Evolutionary conservation across 1,140 invertebrate genomes (phyloP).

Genomic region (Euwallacea fornicatus): DNA sequence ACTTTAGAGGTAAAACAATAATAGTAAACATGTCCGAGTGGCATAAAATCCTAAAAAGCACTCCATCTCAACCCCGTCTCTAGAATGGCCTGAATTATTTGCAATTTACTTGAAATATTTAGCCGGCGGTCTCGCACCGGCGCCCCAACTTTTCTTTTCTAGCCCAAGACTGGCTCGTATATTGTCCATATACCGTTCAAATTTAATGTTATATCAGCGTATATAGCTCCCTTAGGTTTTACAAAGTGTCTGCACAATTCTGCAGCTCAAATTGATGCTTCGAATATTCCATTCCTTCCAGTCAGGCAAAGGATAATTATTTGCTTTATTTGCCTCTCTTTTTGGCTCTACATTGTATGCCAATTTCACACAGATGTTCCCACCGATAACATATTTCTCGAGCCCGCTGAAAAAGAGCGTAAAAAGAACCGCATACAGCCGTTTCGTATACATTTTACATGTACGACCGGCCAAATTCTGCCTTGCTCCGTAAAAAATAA

Average conservation of each 20-base stretch:
- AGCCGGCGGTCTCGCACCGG: constrained; percentile 10
- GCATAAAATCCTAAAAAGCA: constrained; percentile 11
- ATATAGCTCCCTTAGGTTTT: constrained; percentile 8
- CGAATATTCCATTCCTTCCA: too few species aligned
- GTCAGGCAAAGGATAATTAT: too few species aligned
- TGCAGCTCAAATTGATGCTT: too few species aligned
- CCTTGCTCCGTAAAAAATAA: background rate
- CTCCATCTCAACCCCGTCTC: constrained; percentile 3
- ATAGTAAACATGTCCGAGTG: constrained; percentile 7
- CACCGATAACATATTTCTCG: constrained; percentile 2
- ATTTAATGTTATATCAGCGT: constrained; percentile 1
- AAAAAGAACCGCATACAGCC: constrained; percentile 4
- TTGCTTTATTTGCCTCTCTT: background rate
- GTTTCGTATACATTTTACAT: constrained; percentile 11
- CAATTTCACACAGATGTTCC: constrained; percentile 8
- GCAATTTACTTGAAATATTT: constrained; percentile 16
- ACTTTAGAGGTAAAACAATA: background rate
- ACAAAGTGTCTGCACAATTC: too few species aligned
- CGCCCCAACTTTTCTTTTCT: constrained; percentile 4
- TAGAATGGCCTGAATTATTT: constrained; percentile 7
- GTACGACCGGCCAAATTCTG: constrained; percentile 12
- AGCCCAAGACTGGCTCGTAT: background rate
- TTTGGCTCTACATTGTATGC: background rate
- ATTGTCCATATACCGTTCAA: constrained; percentile 8
- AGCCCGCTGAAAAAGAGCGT: constrained; percentile 1